Evolutionary conservation across 2,113 vertebrate genomes (phyloP).

Genomic region (Apteryx mantelli): DNA sequence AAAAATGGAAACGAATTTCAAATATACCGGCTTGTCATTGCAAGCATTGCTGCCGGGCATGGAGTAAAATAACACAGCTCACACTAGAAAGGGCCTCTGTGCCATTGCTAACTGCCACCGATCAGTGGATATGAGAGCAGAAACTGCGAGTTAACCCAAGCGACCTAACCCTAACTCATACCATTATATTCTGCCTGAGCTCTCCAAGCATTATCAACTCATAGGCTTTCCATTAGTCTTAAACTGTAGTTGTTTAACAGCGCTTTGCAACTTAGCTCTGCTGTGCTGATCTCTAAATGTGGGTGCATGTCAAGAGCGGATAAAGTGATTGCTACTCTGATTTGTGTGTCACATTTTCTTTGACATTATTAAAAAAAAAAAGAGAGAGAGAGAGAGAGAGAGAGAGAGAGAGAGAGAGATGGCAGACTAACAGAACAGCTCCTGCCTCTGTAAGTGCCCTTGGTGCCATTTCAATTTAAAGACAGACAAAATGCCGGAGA

Average conservation of each 20-base stretch:
- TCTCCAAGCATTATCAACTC: neutral
- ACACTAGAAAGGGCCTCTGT: neutral
- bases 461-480: neutral
- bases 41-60: neutral
- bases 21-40: neutral
- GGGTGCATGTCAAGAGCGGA: neutral
- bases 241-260: neutral
- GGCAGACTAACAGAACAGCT: neutral
- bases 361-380: neutral
- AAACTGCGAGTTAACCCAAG: neutral
- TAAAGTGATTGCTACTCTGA: neutral
- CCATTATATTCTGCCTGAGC: neutral
- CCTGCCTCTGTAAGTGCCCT: neutral
- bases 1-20: neutral
- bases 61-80: neutral
- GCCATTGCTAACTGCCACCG: neutral
- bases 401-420: accelerated
- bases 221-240: neutral
- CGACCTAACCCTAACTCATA: neutral
- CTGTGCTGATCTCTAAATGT: neutral
- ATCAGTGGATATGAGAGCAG: neutral
- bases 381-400: accelerated
- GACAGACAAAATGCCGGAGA: neutral
- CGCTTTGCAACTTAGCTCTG: neutral
- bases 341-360: neutral